Evolutionary conservation across 2,797 vertebrate genomes (phyloP), one percentile per base, ranked within the genome.

Genomic region (Acanthurus leucopareius): DNA sequence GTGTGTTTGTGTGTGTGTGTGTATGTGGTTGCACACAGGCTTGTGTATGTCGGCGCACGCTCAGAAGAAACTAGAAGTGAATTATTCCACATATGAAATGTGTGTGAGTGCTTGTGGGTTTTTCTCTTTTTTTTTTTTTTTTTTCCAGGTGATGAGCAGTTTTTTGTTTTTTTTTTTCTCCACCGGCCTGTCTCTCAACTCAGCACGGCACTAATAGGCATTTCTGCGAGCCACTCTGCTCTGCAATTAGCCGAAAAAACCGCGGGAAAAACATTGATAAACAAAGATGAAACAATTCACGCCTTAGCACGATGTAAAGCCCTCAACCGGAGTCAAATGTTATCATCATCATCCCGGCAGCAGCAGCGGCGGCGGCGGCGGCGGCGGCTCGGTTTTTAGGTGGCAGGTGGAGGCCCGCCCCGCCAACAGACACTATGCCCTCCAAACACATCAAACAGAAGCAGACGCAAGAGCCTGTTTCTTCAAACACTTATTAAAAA

Each of bases 221-320:
- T n/a, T 89, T 90, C 83, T 66, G 80, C 71, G 15, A 88, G 59
- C 72, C 73, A 57, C 80, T 77, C 74, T 59, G 75, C 81, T 84
- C 82, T 76, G 83, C 79, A 91, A 93, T 93, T 92, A 93, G 63
- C 80, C 49, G n/a, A n/a, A n/a, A 62, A 89, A 89, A 88, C 77
- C 77, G 77, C 6, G 5, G 79, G 66, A 83, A 84, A 91, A 88
- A 88, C 81, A 89, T 67, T 60, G 75, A 90, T 90, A 90, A 92
- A 91, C 85, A 91, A 92, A 90, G 88, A 90, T 86, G 76, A 90
- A 91, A 86, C 79, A 87, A 85, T 82, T 69, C 65, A 84, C 25
- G 69, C 77, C 68, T 78, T 75, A n/a, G 75, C 80, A 73, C 65
- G 42, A 76, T 40, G 25, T 78, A 73, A 81, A 88, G 71, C 73